Evolutionary conservation across 1,140 invertebrate genomes (phyloP), one percentile per base, ranked within the genome.

Genomic region (Drosophila nannoptera): DNA sequence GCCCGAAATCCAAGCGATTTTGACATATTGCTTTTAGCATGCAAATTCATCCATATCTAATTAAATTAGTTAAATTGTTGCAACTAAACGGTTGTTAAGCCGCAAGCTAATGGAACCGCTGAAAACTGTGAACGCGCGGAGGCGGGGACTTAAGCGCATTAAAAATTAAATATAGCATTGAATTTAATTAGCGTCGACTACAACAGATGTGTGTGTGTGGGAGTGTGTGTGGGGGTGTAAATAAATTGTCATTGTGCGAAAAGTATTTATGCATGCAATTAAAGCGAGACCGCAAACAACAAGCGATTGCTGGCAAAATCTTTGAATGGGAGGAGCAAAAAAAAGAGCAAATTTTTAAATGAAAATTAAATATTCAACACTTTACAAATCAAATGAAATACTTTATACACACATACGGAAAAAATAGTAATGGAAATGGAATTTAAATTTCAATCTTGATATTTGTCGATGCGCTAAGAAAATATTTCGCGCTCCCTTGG

Each of bases 161-260:
- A 74, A 80, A 76, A 61, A 75, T 78, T 69, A 75, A 82, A 78
- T 52, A 73, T 50, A 64, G 42, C 48, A 73, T 66, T 66, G 42
- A 73, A 73, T 83, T 84, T 76, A 83, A 78, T 78, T 76, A 84
- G 54, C 73, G 66, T 48, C 52, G 60, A 29, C 52, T 7, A 35
- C 32, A 7, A 7, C 40, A 1, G 4, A 6, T 48, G 7, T 56
- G 35, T 46, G 42, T 32, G 22, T 32, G 11, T 54, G 4, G 4
- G 38, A 12, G 43, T n/a, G 5, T 48, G 9, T 56, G 29, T 48
- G 29, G 12, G n/a, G 50, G 16, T 50, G 42, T 16, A 35, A 36
- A 31, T 60, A 38, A 60, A 50, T 12, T 43, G 33, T n/a, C 43
- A 38, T 29, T 35, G 45, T 60, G 31, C 31, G 48, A 4, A 38